phyloP scores from a whole-genome alignment of 2,113 vertebrate species.

The Centropristis striata region DNA sequence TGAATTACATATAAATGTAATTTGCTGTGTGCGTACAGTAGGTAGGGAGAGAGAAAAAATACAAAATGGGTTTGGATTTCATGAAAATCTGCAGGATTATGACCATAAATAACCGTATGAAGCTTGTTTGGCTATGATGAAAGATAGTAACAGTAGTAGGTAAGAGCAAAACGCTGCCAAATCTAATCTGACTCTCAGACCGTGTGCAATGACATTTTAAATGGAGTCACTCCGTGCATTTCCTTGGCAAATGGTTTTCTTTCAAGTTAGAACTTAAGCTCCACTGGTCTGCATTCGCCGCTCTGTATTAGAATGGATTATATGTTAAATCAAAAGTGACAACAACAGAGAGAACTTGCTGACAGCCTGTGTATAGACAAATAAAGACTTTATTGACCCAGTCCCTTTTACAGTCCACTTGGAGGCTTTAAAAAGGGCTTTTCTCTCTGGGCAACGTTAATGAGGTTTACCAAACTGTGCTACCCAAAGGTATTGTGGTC shows the following conservation, averaged over 20 bases:
- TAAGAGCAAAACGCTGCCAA: background rate
- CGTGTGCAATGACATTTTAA: constrained; percentile 22
- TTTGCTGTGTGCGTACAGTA: background rate
- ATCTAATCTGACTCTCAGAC: constrained; percentile 1
- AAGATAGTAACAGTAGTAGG: constrained; percentile 6
- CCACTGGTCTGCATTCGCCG: constrained; percentile 28
- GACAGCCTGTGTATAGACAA: constrained; percentile 52
- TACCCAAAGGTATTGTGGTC: constrained; percentile 29
- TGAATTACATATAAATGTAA: background rate
- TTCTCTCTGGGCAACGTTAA: constrained; percentile 45
- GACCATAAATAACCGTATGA: background rate
- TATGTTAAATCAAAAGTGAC: constrained; percentile 67
- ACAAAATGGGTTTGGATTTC: background rate
- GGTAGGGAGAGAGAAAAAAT: background rate
- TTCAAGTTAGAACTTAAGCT: constrained; percentile 12
- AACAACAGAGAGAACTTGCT: constrained; percentile 59
- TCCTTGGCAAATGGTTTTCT: constrained; percentile 31
- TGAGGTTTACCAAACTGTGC: constrained; percentile 45
- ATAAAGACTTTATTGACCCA: constrained; percentile 58
- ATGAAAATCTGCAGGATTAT: background rate
- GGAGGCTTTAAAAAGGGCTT: constrained; percentile 28
- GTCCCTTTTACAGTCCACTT: constrained; percentile 28
- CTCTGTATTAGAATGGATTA: constrained; percentile 59
- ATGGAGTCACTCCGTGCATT: constrained; percentile 15
- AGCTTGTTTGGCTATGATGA: background rate